Conservation (phyloP, 2,888 invertebrate species). For the Geophilus truncorum region DNA sequence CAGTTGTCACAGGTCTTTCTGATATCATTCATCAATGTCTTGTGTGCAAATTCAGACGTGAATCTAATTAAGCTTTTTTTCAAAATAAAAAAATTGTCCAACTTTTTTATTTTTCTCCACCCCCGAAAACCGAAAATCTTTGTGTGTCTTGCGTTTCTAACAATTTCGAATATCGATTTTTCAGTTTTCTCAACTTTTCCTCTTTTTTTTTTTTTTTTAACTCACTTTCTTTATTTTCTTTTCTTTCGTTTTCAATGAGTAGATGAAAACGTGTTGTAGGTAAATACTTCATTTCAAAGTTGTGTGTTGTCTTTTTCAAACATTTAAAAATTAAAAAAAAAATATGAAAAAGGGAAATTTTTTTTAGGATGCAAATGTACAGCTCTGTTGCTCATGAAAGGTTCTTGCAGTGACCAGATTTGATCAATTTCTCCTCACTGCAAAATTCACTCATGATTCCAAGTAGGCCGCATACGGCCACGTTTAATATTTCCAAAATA, state of each 20-base stretch:
- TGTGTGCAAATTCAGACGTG: slow-evolving; percentile 25
- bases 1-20: slow-evolving; percentile 27
- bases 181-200: not conserved
- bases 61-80: slow-evolving; percentile 13
- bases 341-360: not conserved
- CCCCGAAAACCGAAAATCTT: too few species aligned
- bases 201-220: not conserved
- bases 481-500: slow-evolving; percentile 8
- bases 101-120: slow-evolving; percentile 6
- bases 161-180: not conserved
- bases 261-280: not conserved
- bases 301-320: not conserved
- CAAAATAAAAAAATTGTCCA: not conserved
- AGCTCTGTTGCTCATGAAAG: not conserved
- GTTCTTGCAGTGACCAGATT: not conserved
- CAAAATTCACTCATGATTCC: slow-evolving; percentile 1
- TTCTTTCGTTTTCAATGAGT: too few species aligned
- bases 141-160: not conserved
- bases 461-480: slow-evolving; percentile 15
- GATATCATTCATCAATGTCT: slow-evolving; percentile 27
- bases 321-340: too few species aligned
- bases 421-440: not conserved
- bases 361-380: slow-evolving; percentile 1
- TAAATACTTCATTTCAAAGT: not conserved
- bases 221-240: not conserved